A percentile compares a stretch with the other conserved stretches of the same genome.
Evolutionary conservation across 2,113 vertebrate genomes (phyloP).

Genomic region (Microtus oregoni): DNA sequence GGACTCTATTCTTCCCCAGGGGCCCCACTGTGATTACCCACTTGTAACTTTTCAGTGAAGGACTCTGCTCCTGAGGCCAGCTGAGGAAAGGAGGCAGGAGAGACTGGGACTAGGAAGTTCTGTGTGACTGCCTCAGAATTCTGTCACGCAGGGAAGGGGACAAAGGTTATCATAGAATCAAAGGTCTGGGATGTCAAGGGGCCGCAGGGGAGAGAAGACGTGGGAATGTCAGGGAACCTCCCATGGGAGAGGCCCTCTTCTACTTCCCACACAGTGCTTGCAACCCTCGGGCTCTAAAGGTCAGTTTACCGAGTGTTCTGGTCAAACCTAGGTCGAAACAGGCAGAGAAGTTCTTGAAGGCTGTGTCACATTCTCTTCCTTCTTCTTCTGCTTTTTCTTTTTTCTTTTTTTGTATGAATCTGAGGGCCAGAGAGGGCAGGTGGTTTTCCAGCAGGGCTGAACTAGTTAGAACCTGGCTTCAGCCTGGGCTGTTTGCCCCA

Average conservation of each 20-base stretch:
- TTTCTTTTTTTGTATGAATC: neutral
- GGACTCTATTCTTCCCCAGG: too few relatives aligned
- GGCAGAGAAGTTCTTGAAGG: neutral
- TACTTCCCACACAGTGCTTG: neutral
- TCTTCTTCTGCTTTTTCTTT: neutral
- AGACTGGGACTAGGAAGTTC: neutral
- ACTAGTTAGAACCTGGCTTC: neutral
- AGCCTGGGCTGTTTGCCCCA: neutral
- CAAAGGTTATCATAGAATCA: slow-evolving; percentile 33
- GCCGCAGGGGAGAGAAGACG: neutral
- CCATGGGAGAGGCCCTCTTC: too few relatives aligned
- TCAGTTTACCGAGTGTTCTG: neutral
- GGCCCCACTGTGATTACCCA: neutral
- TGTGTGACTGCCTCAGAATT: neutral
- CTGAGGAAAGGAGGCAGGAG: neutral
- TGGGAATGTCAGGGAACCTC: neutral
- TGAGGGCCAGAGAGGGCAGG: neutral
- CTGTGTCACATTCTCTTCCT: slow-evolving; percentile 22
- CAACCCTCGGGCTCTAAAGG: neutral
- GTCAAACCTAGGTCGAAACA: neutral
- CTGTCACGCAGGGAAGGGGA: neutral
- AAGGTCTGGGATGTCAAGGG: neutral
- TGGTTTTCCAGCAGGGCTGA: neutral
- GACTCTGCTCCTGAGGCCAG: neutral
- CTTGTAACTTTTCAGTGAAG: neutral